phyloP scores from a whole-genome alignment of 2,797 vertebrate species.

The Cichlasoma orientale region DNA sequence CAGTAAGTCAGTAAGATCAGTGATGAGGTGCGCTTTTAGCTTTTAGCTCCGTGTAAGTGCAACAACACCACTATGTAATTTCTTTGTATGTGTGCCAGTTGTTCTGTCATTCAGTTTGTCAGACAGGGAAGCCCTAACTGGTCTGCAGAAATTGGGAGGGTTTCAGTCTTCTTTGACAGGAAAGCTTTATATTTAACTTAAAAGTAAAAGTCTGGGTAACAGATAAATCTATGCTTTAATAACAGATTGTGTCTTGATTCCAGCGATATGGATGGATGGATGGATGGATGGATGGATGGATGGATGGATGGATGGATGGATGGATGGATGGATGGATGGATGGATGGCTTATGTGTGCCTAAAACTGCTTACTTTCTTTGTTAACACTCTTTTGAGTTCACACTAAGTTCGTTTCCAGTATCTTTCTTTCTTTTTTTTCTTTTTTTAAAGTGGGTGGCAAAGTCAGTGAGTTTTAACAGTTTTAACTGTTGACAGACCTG shows the following conservation, averaged over 20 bases:
- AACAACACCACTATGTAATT: not conserved
- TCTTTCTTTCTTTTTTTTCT: not conserved
- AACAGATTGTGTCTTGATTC: not conserved
- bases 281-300: too few relatives aligned
- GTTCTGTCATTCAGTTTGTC: not conserved
- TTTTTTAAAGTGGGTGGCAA: not conserved
- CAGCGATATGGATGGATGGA: not conserved
- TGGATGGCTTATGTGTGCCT: too few relatives aligned
- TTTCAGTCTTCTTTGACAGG: not conserved
- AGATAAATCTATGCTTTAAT: conserved; percentile 6
- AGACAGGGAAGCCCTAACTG: conserved; percentile 6
- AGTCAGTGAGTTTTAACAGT: not conserved
- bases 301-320: too few relatives aligned
- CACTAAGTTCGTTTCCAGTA: not conserved
- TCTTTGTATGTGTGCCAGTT: conserved; percentile 3
- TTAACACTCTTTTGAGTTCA: not conserved
- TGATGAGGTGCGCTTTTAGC: conserved; percentile 20
- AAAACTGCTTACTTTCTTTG: not conserved
- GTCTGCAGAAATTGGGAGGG: not conserved
- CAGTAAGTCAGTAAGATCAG: conserved; percentile 17
- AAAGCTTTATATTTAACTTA: not conserved
- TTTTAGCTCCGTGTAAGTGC: conserved; percentile 20
- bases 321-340: too few relatives aligned
- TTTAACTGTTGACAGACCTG: not conserved
- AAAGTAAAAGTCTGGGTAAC: not conserved